Base-by-base conservation (phyloP, 2,888 invertebrate species). In the Rhaphigaster nebulosa region DNA sequence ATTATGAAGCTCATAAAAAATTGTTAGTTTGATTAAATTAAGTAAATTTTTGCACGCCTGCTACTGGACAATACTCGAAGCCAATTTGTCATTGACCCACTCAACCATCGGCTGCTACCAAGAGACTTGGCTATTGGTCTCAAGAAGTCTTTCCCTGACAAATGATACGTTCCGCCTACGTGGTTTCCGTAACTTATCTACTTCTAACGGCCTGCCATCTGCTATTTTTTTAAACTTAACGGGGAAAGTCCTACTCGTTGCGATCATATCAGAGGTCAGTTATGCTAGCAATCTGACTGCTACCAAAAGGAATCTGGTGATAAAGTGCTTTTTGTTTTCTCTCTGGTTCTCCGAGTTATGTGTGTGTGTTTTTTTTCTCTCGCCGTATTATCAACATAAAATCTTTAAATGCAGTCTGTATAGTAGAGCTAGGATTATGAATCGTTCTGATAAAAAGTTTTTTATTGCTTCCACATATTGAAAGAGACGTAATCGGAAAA, bases 201-300 rank as follows among this genome's bases (percentile, higher is more conserved):
- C 70, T 10, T 38, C 5, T 20, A 29, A 65, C 65, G 29, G 13
- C 29, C 38, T 76, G 12, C 18, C 70, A 76, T 76, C 70, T 76
- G 70, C 70, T 20, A 23, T 34, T 76, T 76, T 76, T 76, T 76
- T 76, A 38, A 76, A 76, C 70, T 76, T 76, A 38, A 76, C 70
- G 38, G 70, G 70, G 20, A 76, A 23, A 34, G 70, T 38, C 34
- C 20, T 76, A 23, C 23, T 76, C 20, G 34, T 23, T 20, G 34
- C 38, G 70, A 76, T 76, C 70, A 76, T 76, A 76, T 76, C 70
- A 76, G 20, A 38, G 38, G 15, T 70, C 70, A 76, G 70, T 34
- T 76, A 76, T 76, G 70, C 70, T 23, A 76, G 70, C 12, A 23
- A 76, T 76, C 34, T 18, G 70, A 29, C 70, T 23, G 70, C 70